Conservation (phyloP, 2,888 invertebrate species). For the Sylvicola fuscatus region DNA sequence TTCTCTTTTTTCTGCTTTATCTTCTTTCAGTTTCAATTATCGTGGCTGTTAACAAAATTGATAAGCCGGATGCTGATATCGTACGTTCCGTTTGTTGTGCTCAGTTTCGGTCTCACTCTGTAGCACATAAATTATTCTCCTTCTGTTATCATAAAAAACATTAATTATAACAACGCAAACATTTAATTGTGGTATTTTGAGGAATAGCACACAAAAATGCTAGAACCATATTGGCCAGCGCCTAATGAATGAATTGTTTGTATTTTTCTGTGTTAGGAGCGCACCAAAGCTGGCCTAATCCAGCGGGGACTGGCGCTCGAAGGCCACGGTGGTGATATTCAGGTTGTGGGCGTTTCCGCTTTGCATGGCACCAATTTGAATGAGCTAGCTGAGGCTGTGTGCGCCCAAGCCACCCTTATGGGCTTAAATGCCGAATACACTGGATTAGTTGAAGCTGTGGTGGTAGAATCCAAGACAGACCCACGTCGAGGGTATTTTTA, state of each 20-base stretch:
- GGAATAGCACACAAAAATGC: too few relatives aligned
- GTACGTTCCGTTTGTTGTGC: slow-evolving; percentile 36
- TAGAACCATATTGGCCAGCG: neutral
- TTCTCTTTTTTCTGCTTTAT: too few relatives aligned
- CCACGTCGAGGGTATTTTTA: slow-evolving; percentile 35
- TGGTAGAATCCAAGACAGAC: slow-evolving; percentile 68
- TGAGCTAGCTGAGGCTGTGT: slow-evolving; percentile 61
- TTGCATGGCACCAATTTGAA: slow-evolving; percentile 60
- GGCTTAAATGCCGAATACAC: slow-evolving; percentile 64
- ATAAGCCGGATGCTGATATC: slow-evolving; percentile 75
- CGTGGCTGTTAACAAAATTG: slow-evolving; percentile 96
- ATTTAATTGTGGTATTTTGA: neutral
- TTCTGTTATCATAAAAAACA: too few relatives aligned
- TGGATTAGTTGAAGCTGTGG: slow-evolving; percentile 72
- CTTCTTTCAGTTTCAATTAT: slow-evolving; percentile 65
- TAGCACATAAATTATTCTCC: neutral
- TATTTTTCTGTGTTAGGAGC: slow-evolving; percentile 30
- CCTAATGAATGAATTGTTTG: neutral
- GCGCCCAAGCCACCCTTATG: slow-evolving; percentile 68
- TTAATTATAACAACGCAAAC: too few relatives aligned
- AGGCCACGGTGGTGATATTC: slow-evolving; percentile 77
- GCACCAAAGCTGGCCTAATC: slow-evolving; percentile 51
- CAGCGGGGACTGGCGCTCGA: slow-evolving; percentile 68
- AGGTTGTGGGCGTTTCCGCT: slow-evolving; percentile 82
- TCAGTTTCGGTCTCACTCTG: too few relatives aligned